Evolutionary conservation across 1,140 invertebrate species (phyloP), one percentile per base, ranked within the genome.

Genomic region (Drosophila baimaii): DNA sequence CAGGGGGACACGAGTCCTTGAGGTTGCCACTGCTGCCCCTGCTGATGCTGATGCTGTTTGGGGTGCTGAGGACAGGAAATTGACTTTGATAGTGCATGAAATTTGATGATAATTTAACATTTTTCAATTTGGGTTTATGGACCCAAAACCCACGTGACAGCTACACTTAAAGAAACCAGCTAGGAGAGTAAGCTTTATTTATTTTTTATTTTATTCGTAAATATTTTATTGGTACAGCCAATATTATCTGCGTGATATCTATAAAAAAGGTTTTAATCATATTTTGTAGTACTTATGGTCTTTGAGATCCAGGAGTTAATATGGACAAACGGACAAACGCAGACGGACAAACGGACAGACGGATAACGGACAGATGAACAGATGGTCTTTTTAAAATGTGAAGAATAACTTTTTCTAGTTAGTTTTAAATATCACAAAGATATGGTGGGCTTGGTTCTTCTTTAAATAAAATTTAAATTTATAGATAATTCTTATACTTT

Each of bases 51-150:
- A 21, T 52, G 15, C 15, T n/a, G 35, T n/a, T 37, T 37, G 35
- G 15, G 15, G 33, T 41, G 54, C 37, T 47, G 37, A 44, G 63
- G 69, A 55, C 64, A 80, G 84, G 84, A 88, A 88, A 88, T 88
- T 88, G 81, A 88, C 84, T 88, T 88, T 88, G 83, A 89, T 88
- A 88, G 84, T 88, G 84, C 79, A 83, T 84, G 84, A 89, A 89
- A 88, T 88, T 88, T 89, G 80, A 88, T 88, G 84, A 88, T 88
- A 89, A 88, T 85, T 82, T 85, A 47, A 76, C 64, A 73, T 86
- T 81, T 81, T 76, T 76, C 73, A 76, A 76, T 76, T 76, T 76
- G 65, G 44, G 21, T 71, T 71, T 69, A 69, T 69, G 68, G 65
- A 25, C 64, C 62, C 27, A 33, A 46, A 65, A 27, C 19, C 19